These are phyloP conservation scores for Tuta absoluta DNA, from an alignment of 2,888 invertebrate genomes.

Conservation along the genomic window DNA sequence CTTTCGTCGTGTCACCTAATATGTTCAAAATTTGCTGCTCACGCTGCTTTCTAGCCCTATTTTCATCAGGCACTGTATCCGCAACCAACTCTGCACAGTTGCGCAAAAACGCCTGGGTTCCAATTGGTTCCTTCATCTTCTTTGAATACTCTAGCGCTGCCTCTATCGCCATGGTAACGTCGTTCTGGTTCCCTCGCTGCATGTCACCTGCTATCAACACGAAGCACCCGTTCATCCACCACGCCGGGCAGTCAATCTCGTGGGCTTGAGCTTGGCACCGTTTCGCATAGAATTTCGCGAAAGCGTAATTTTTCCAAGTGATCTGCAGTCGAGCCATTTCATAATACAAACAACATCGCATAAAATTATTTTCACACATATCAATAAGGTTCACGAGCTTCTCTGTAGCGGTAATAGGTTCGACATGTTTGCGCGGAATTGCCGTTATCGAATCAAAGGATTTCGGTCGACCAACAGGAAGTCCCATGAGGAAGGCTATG, in stretches of 20 bases:
- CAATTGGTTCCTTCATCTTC: conserved; percentile 65
- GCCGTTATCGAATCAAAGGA: conserved; percentile 75
- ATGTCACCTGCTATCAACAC: conserved; percentile 73
- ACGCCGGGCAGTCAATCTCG: conserved; percentile 60
- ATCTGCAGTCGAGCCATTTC: conserved; percentile 66
- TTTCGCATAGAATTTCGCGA: conserved; percentile 72
- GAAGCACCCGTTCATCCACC: conserved; percentile 75
- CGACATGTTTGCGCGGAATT: conserved; percentile 70
- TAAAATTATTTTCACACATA: conserved; percentile 73
- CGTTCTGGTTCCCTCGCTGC: conserved; percentile 74
- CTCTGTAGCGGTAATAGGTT: conserved; percentile 63
- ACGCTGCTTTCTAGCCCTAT: conserved; percentile 62
- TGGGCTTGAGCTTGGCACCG: conserved; percentile 71
- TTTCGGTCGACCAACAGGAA: conserved; percentile 64
- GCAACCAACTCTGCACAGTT: conserved; percentile 69
- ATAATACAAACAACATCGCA: conserved; percentile 75
- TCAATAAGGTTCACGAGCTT: conserved; percentile 61
- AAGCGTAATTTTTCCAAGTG: conserved; percentile 70
- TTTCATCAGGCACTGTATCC: conserved; percentile 63
- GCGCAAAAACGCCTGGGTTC: conserved; percentile 64
- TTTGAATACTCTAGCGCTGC: conserved; percentile 70
- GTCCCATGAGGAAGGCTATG: conserved; percentile 73
- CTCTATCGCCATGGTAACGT: conserved; percentile 69
- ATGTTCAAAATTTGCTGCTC: conserved; percentile 60
- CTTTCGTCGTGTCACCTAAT: conserved; percentile 59